Evolutionary conservation across 2,888 invertebrate genomes (phyloP).

Genomic region (Hypolimnas misippus): DNA sequence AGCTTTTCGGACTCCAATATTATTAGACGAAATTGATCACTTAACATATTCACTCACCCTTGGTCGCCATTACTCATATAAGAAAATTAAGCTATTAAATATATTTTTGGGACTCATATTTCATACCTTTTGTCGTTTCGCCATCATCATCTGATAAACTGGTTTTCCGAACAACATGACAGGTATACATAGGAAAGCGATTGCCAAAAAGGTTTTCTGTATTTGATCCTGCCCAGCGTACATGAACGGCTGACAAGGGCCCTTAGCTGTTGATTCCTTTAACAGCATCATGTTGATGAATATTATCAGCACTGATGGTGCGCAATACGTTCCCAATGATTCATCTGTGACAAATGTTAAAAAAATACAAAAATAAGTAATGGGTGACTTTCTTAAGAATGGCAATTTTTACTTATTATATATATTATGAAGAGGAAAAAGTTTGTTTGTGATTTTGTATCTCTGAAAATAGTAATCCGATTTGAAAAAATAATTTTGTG

Average conservation of each 20-base stretch:
- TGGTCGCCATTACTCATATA: too few species aligned
- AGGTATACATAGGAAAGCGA: constrained; percentile 89
- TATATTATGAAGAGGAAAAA: too few species aligned
- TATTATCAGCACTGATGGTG: constrained; percentile 91
- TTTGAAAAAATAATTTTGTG: too few species aligned
- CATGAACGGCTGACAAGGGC: constrained; percentile 84
- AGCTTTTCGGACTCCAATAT: too few species aligned
- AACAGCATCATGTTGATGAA: constrained; percentile 92
- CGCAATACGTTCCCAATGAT: constrained; percentile 82
- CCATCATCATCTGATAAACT: constrained; percentile 83
- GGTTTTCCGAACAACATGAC: constrained; percentile 92
- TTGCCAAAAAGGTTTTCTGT: constrained; percentile 85
- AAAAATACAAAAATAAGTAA: background rate
- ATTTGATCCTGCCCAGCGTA: constrained; percentile 83
- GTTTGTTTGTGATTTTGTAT: too few species aligned
- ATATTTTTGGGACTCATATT: too few species aligned
- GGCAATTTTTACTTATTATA: too few species aligned
- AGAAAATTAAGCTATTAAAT: too few species aligned
- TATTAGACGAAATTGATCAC: too few species aligned
- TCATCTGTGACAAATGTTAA: constrained; percentile 57
- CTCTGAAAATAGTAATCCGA: too few species aligned
- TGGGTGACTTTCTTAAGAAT: background rate
- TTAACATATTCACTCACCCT: too few species aligned
- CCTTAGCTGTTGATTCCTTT: constrained; percentile 70
- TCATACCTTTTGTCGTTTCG: constrained; percentile 65